These are phyloP conservation scores for Amblyjoppa fuscipennis DNA, from an alignment of 2,888 invertebrate species.

Conservation along the genomic window DNA sequence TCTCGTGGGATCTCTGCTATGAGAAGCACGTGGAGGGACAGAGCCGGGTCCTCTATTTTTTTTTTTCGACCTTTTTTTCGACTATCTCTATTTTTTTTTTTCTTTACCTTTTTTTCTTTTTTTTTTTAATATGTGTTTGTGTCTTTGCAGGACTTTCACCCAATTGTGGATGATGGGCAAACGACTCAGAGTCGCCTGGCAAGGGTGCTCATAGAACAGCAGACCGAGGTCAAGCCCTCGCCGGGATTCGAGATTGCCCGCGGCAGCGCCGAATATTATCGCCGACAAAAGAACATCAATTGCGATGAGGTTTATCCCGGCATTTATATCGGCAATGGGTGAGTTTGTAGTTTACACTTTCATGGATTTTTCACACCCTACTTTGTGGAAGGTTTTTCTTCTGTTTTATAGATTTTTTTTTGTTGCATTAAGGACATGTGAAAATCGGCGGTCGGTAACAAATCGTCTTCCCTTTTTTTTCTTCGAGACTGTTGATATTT, in stretches of 20 bases:
- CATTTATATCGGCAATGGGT: conserved; percentile 92
- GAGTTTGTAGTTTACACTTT: conserved; percentile 82
- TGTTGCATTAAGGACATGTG: background rate
- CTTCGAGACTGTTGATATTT: background rate
- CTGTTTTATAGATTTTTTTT: conserved; percentile 18
- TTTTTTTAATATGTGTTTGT: conserved; percentile 26
- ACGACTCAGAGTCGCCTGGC: conserved; percentile 73
- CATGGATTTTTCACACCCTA: background rate
- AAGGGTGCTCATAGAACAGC: conserved; percentile 68
- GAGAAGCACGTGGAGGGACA: conserved; percentile 78
- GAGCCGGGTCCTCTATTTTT: conserved; percentile 71
- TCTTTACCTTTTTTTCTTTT: conserved; percentile 36
- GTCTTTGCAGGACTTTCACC: conserved; percentile 75
- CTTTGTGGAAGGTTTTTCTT: conserved; percentile 20
- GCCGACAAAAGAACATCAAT: conserved; percentile 86
- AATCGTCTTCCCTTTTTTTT: background rate
- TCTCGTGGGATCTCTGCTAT: conserved; percentile 64
- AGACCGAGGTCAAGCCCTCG: conserved; percentile 74
- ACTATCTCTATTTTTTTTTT: conserved; percentile 8
- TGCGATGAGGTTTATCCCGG: conserved; percentile 92
- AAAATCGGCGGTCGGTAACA: background rate
- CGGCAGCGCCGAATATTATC: conserved; percentile 74
- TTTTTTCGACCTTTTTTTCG: background rate
- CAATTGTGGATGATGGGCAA: conserved; percentile 74
- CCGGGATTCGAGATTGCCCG: conserved; percentile 76